Base-by-base conservation (phyloP, 2,113 vertebrate genomes). In the Nyctereutes procyonoides region DNA sequence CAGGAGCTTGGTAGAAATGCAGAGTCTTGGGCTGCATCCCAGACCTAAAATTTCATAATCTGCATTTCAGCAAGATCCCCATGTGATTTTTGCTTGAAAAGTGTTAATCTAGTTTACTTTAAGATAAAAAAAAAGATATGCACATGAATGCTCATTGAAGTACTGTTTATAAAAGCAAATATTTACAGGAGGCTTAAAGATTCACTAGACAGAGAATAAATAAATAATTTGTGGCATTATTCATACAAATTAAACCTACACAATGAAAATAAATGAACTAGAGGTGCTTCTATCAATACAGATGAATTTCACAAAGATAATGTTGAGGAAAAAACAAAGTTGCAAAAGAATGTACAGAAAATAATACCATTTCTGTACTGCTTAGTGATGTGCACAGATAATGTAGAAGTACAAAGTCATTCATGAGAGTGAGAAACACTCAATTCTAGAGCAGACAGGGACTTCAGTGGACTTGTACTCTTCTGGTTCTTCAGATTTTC, bases 11-110 rank as follows among this genome's bases (percentile, higher is more conserved):
- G 48, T 30, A 95, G 73, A 91, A 80, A 65, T 71, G 30, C 8
- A 48, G 76, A 67, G 24, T 76, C 26, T 77, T 82, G 20, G 9
- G 35, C 30, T 17, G 13, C 12, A 83, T 8, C 14, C 12, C 24
- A 89, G 26, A 81, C 20, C 35, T 38, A 81, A 0, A 22, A 3
- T 65, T 48, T 76, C 48, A 91, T 55, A 30, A 71, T 81, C 16
- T 71, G 17, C 24, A 94, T 76, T 86, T 51, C 88, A 60, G 62
- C 9, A 85, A 77, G 60, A 51, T 63, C 0, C 4, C 0, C 10
- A n/a, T 63, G 60, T 60, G 43, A 71, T 86, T 85, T 86, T 85
- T 93, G 20, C 56, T 91, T 82, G 67, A 94, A 87, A 91, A 73
- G 8, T 38, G 30, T 17, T 65, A 38, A 84, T 83, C 12, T 48